Percentiles rank a stretch among this genome's conserved stretches.
These are phyloP conservation scores for Mobula birostris DNA, from an alignment of 2,113 vertebrate species.

Conservation along the genomic window DNA sequence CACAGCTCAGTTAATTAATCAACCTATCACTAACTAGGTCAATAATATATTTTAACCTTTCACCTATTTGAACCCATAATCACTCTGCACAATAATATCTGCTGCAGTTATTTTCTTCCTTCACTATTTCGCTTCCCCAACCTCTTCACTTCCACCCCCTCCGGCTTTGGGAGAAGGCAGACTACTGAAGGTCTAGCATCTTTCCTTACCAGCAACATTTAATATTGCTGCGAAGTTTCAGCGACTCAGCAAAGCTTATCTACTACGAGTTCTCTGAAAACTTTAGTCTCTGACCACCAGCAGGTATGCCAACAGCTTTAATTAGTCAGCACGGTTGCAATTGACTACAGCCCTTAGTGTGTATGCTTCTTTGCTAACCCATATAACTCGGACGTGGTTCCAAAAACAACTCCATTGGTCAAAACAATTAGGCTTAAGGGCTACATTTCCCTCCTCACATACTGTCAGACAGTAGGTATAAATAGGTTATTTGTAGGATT, in stretches of 20 bases:
- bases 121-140: background rate
- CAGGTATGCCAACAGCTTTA: background rate
- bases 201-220: background rate
- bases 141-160: background rate
- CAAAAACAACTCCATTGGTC: background rate
- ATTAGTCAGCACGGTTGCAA: background rate
- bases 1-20: conserved; percentile 33
- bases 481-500: too few species aligned
- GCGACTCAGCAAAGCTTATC: background rate
- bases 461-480: too few species aligned
- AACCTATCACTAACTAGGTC: conserved; percentile 28
- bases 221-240: background rate
- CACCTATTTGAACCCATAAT: background rate
- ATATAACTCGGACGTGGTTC: background rate
- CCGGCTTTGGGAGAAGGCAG: background rate
- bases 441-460: too few species aligned
- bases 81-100: background rate
- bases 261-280: background rate
- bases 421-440: background rate
- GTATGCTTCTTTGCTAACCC: background rate
- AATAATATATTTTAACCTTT: conserved; percentile 32
- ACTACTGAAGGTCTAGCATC: background rate
- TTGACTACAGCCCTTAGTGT: background rate
- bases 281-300: background rate
- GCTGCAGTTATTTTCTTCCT: background rate